These are phyloP conservation scores for Cygnus atratus DNA, from an alignment of 2,113 vertebrate species.

Conservation along the genomic window DNA sequence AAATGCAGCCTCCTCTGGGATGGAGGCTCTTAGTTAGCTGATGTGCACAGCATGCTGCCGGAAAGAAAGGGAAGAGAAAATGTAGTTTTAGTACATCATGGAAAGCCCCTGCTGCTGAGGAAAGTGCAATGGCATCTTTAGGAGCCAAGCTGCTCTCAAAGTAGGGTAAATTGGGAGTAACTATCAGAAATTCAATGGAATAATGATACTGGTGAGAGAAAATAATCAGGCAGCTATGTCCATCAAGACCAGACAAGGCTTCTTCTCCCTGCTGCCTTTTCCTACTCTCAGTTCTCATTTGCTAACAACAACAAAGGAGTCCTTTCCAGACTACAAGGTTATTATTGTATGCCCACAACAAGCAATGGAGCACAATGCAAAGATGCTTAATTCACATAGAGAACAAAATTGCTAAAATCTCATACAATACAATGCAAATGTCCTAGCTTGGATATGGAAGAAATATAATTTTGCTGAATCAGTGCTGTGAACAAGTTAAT, in stretches of 20 bases:
- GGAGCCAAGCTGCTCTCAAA: slow-evolving; percentile 1
- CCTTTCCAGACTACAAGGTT: background rate
- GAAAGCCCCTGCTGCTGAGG: slow-evolving; percentile 46
- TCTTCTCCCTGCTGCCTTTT: background rate
- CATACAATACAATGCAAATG: background rate
- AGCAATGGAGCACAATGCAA: background rate
- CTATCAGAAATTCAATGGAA: slow-evolving; percentile 42
- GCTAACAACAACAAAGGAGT: background rate
- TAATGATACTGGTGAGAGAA: background rate
- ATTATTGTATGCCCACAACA: background rate
- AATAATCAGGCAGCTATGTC: background rate
- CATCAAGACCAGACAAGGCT: background rate
- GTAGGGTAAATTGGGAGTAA: slow-evolving; percentile 32
- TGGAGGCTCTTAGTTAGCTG: slow-evolving; percentile 56
- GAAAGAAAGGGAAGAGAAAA: slow-evolving; percentile 50
- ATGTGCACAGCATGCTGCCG: slow-evolving; percentile 52
- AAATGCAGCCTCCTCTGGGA: slow-evolving; percentile 52
- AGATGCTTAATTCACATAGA: background rate
- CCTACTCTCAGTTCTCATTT: background rate
- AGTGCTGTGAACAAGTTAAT: background rate
- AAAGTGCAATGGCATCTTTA: slow-evolving; percentile 50
- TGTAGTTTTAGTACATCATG: slow-evolving; percentile 39
- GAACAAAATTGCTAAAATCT: background rate
- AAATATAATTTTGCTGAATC: background rate
- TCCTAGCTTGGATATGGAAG: background rate